These are phyloP conservation scores for Pharmacophagus antenor DNA, from an alignment of 2,888 invertebrate genomes.

Conservation along the genomic window DNA sequence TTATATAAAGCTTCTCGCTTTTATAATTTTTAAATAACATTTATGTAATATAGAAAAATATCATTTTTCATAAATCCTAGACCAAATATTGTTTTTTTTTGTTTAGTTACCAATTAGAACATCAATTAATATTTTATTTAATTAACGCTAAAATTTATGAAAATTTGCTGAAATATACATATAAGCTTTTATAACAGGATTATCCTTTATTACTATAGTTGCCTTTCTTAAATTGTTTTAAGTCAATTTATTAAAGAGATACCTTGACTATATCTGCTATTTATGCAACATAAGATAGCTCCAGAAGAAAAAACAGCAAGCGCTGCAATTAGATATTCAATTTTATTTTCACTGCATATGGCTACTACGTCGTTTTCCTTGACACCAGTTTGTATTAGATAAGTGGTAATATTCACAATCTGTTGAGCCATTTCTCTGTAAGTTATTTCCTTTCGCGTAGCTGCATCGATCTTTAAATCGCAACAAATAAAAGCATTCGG, in stretches of 20 bases:
- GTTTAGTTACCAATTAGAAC: too few species aligned
- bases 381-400: conserved; percentile 43
- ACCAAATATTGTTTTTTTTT: too few species aligned
- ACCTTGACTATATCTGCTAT: conserved; percentile 53
- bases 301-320: conserved; percentile 49
- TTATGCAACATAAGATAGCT: conserved; percentile 47
- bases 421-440: conserved; percentile 46
- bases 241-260: conserved; percentile 26
- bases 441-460: conserved; percentile 39
- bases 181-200: too few species aligned
- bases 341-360: conserved; percentile 53
- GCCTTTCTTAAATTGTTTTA: background rate
- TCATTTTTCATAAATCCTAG: too few species aligned
- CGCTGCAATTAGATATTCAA: conserved; percentile 45
- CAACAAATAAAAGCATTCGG: conserved; percentile 28
- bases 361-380: conserved; percentile 47
- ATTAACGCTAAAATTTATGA: too few species aligned
- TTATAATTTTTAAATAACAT: too few species aligned
- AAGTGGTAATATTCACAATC: conserved; percentile 45
- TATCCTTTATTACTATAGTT: background rate
- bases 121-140: too few species aligned
- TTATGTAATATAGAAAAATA: too few species aligned
- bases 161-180: too few species aligned
- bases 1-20: too few species aligned
- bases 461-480: conserved; percentile 47